Percentiles rank a stretch among this genome's conserved stretches.
These are phyloP conservation scores for Spondyliosoma cantharus DNA, from an alignment of 2,797 vertebrate genomes.

Conservation along the genomic window DNA sequence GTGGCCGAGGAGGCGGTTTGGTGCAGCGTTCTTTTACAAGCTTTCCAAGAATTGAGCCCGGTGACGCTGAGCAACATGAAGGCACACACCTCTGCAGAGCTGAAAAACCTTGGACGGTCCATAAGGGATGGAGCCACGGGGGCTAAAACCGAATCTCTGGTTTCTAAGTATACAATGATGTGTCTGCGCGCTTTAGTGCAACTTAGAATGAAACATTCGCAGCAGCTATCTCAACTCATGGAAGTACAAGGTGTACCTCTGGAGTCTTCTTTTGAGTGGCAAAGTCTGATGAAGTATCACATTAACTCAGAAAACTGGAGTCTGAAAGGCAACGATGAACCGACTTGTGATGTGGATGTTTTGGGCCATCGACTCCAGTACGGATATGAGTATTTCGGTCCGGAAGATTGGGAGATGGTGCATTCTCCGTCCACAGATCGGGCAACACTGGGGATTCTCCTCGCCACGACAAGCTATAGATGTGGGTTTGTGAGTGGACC, in stretches of 20 bases:
- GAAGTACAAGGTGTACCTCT: slow-evolving; percentile 63
- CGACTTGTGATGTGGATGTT: slow-evolving; percentile 83
- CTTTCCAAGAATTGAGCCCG: slow-evolving; percentile 57
- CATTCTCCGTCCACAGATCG: slow-evolving; percentile 84
- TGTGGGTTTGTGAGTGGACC: slow-evolving; percentile 85
- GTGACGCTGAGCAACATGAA: slow-evolving; percentile 64
- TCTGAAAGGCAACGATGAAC: slow-evolving; percentile 17
- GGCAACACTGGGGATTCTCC: slow-evolving; percentile 82
- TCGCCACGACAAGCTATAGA: slow-evolving; percentile 85
- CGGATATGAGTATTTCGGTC: slow-evolving; percentile 88
- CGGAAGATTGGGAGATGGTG: slow-evolving; percentile 77
- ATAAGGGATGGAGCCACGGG: slow-evolving; percentile 67
- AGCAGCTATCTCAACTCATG: slow-evolving; percentile 78
- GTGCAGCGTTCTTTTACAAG: slow-evolving; percentile 74
- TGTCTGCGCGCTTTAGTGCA: slow-evolving; percentile 81
- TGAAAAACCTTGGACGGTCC: slow-evolving; percentile 75
- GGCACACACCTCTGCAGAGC: slow-evolving; percentile 66
- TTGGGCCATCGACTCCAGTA: slow-evolving; percentile 82
- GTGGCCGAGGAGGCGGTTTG: slow-evolving; percentile 86
- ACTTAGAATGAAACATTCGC: slow-evolving; percentile 82
- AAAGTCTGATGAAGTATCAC: slow-evolving; percentile 87
- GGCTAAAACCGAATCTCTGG: slow-evolving; percentile 25
- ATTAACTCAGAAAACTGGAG: slow-evolving; percentile 56
- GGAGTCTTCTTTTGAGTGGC: slow-evolving; percentile 88
- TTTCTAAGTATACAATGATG: slow-evolving; percentile 61